These are phyloP conservation scores for Caenorhabditis becei DNA, from an alignment of 2,888 invertebrate species.

Conservation along the genomic window DNA sequence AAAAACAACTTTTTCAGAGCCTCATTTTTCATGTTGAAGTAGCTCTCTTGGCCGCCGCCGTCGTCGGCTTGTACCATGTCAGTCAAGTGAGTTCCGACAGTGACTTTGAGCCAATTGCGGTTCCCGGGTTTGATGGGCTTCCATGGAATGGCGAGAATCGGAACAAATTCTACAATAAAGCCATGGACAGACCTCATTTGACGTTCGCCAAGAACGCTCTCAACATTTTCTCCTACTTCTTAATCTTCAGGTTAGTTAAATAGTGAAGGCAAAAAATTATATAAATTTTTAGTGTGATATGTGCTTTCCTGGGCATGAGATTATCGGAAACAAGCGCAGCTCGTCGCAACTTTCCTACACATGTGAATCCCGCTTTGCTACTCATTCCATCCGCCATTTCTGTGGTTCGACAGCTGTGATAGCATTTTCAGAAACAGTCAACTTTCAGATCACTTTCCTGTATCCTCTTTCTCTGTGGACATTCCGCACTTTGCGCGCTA, in stretches of 20 bases:
- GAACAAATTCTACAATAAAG: not conserved
- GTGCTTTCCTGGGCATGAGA: constrained; percentile 44
- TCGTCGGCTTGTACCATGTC: constrained; percentile 25
- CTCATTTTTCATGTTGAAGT: constrained; percentile 51
- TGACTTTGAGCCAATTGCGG: constrained; percentile 16
- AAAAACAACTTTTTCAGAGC: constrained; percentile 27
- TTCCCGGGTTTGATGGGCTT: constrained; percentile 54
- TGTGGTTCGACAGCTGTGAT: no score
- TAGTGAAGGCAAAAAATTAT: not conserved
- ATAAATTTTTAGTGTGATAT: constrained; percentile 28
- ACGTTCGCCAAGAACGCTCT: constrained; percentile 17
- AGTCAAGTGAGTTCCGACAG: constrained; percentile 25
- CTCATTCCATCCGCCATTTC: constrained; percentile 45
- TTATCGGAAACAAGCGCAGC: constrained; percentile 32
- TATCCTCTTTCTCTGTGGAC: constrained; percentile 44
- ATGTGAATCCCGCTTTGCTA: constrained; percentile 42
- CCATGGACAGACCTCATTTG: constrained; percentile 2
- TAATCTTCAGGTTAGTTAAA: constrained; percentile 42
- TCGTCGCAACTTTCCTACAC: constrained; percentile 39
- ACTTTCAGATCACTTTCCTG: constrained; percentile 37
- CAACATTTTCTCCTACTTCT: constrained; percentile 38
- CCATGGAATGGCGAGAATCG: not conserved
- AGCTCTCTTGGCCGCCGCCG: constrained; percentile 12
- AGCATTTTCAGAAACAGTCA: no score
- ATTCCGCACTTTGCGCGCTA: constrained; percentile 15